Base-by-base conservation (phyloP, 2,888 invertebrate genomes). In the Macropis europaea region DNA sequence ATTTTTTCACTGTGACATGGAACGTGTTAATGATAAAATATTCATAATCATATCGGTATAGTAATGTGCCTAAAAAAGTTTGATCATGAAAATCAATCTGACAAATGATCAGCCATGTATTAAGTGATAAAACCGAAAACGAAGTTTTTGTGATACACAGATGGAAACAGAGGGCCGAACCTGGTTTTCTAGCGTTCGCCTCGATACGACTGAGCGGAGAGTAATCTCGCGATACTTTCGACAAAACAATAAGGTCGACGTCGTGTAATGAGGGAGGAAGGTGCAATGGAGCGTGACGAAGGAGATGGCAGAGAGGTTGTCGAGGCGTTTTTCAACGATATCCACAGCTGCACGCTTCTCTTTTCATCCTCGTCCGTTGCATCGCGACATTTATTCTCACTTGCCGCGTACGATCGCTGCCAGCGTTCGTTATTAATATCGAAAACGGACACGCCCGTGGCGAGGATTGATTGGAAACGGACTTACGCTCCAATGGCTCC, bases 211-310 rank as follows among this genome's bases (percentile, higher is more conserved):
- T 71, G 70, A 56, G 68, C 13, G 52, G 52, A 28, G 60, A 34
- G 50, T n/a, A 42, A 60, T 63, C 73, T 54, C 26, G 43, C 42
- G 62, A 61, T 70, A 81, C 83, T 86, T 84, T 84, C 81, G 77
- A 83, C 79, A 80, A 84, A 82, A 84, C 83, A 85, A 87, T 87
- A 84, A 84, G 86, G 84, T 84, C 84, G 86, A 84, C 75, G 45
- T 81, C 73, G 77, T 70, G 76, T 83, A 86, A 87, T 85, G 84
- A 86, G 83, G 81, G 86, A 85, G 87, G 85, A 85, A 85, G 79
- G 79, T 50, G 82, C 83, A 81, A 74, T 74, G 59, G 76, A 86
- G 87, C 86, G 82, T 85, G 75, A 50, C 82, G 73, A 71, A 63
- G 50, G 57, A 73, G 62, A 66, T 45, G 56, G 34, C 57, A 32